Evolutionary conservation across 1,140 invertebrate genomes (phyloP).

Genomic region (Drosophila nannoptera): DNA sequence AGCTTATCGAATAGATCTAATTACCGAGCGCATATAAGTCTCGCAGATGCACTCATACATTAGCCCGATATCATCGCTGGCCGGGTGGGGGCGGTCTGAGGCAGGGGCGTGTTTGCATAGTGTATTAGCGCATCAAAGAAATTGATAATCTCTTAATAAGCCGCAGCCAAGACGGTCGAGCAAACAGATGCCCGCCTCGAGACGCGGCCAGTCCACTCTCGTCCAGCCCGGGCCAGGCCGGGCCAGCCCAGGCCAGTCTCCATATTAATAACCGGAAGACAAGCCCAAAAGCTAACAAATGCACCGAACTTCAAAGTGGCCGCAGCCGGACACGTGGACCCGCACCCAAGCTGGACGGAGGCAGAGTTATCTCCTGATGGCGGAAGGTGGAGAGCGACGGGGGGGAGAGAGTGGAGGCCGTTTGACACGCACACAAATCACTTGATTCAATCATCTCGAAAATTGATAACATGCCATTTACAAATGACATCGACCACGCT

Average conservation of each 20-base stretch:
- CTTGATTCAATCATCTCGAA: slow-evolving; percentile 79
- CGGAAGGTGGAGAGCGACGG: neutral
- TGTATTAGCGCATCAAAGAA: slow-evolving; percentile 66
- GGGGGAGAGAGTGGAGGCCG: neutral
- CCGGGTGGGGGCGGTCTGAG: neutral
- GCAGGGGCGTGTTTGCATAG: slow-evolving; percentile 33
- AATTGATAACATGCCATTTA: slow-evolving; percentile 79
- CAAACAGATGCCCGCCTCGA: slow-evolving; percentile 39
- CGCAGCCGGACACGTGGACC: slow-evolving; percentile 45
- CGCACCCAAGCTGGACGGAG: neutral
- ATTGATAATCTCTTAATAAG: slow-evolving; percentile 76
- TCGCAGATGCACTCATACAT: neutral
- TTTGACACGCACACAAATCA: slow-evolving; percentile 76
- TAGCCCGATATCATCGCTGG: slow-evolving; percentile 13
- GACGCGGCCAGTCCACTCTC: slow-evolving; percentile 1
- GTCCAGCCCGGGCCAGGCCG: slow-evolving; percentile 2
- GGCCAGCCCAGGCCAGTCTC: slow-evolving; percentile 12
- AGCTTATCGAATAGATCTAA: slow-evolving; percentile 4
- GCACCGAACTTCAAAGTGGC: slow-evolving; percentile 39
- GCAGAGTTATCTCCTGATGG: too few species aligned
- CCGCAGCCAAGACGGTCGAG: slow-evolving; percentile 39
- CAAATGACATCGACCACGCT: slow-evolving; percentile 69
- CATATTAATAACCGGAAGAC: slow-evolving; percentile 40
- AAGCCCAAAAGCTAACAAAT: slow-evolving; percentile 65
- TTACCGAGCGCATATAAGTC: neutral